Base-by-base conservation (phyloP, 1,140 invertebrate genomes). In the Cydia pomonella region DNA sequence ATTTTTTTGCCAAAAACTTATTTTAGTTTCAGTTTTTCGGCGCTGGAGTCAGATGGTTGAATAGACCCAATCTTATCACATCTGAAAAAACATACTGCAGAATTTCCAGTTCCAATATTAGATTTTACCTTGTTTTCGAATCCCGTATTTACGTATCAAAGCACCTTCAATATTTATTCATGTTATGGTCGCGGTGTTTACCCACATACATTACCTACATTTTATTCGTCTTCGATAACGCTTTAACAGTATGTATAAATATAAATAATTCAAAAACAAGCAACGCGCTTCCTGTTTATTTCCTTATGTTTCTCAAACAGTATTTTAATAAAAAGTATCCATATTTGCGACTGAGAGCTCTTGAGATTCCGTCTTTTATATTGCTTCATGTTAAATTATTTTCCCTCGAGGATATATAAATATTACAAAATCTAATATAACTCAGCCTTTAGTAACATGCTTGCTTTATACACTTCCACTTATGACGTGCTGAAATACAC, bases 381-480 rank as follows among this genome's bases (percentile, higher is more conserved):
- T 64, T 64, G 13, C 63, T 64, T 27, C 13, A 64, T 64, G 27
- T 29, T 33, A 64, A 64, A 21, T 64, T 64, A 27, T 64, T 64
- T n/a, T 29, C 25, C 6, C 13, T 64, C 25, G 25, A 27, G 63
- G n/a, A n/a, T 16, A 64, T 64, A 29, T 33, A 63, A 64, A 64
- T 64, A 64, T 64, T 64, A 64, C 63, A 21, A 64, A 29, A 29
- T 29, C 25, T 64, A 64, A 64, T 64, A 64, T 29, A 16, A 27
- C 62, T 27, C 0, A 13, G 63, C 27, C 63, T 64, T 33, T 33
- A 64, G 63, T 64, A 64, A 64, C 27, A 64, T 27, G 63, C 27
- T 64, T 64, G 63, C 63, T 64, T 64, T 64, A 64, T 13, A 33
- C 63, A 5, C 27, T 29, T 29, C 25, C 63, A 64, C 63, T 64